Evolutionary conservation across 2,888 invertebrate species (phyloP).

Genomic region (Hyppa rectilinea): DNA sequence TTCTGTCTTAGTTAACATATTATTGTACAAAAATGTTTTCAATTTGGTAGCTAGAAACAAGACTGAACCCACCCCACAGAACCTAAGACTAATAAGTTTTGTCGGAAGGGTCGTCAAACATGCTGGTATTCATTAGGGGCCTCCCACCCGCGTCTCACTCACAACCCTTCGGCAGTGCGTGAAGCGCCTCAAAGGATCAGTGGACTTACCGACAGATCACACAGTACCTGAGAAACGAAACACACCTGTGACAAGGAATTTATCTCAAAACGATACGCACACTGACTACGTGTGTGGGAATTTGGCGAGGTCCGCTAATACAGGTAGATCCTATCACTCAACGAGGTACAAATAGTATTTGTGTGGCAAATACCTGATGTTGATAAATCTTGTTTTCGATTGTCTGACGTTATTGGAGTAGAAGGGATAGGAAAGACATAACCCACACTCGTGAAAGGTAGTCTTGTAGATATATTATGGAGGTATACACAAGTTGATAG

Average conservation of each 20-base stretch:
- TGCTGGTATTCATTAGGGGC: slow-evolving; percentile 11
- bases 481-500: neutral
- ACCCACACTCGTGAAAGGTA: neutral
- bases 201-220: slow-evolving; percentile 29
- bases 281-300: neutral
- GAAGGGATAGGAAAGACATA: neutral
- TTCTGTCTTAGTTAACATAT: too few relatives aligned
- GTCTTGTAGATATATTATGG: neutral
- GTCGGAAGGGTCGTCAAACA: slow-evolving; percentile 38
- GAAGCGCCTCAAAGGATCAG: slow-evolving; percentile 52
- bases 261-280: slow-evolving; percentile 5
- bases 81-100: slow-evolving; percentile 37
- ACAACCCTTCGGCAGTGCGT: slow-evolving; percentile 14
- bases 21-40: slow-evolving; percentile 26
- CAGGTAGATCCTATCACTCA: slow-evolving; percentile 4
- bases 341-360: neutral
- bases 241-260: slow-evolving; percentile 29
- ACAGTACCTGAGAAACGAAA: neutral
- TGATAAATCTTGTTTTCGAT: neutral
- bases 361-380: neutral
- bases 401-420: neutral
- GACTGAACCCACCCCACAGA: slow-evolving; percentile 6
- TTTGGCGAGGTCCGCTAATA: neutral
- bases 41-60: slow-evolving; percentile 16
- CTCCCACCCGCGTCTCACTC: neutral